These are phyloP conservation scores for Pitangus sulphuratus DNA, from an alignment of 2,797 vertebrate species.

Conservation along the genomic window DNA sequence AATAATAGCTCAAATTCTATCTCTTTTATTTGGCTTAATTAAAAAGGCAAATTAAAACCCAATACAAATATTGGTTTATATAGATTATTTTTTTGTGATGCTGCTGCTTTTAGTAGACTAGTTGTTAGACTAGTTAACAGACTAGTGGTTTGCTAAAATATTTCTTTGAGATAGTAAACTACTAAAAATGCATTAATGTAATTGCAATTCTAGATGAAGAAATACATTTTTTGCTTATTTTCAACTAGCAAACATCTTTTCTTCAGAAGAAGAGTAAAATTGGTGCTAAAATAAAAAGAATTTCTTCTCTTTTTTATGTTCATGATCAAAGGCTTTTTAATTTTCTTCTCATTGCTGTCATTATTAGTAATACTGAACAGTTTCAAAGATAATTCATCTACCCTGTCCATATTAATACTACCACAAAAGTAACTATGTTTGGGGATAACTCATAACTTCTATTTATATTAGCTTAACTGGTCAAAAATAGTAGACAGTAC, in stretches of 20 bases:
- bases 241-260: not conserved
- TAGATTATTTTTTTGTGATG: not conserved
- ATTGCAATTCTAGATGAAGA: not conserved
- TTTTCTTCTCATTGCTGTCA: not conserved
- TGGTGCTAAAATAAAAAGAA: not conserved
- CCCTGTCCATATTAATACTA: not conserved
- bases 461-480: not conserved
- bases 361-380: not conserved
- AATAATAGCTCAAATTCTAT: not conserved
- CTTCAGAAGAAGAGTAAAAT: not conserved
- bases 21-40: not conserved
- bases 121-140: not conserved
- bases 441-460: not conserved
- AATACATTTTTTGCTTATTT: not conserved
- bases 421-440: not conserved
- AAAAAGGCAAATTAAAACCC: not conserved
- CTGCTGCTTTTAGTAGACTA: not conserved
- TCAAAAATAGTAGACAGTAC: not conserved
- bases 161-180: not conserved
- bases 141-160: not conserved
- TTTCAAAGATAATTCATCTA: not conserved
- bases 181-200: not conserved
- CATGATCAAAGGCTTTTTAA: not conserved
- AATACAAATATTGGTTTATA: not conserved
- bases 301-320: not conserved